Percentiles rank a stretch among this genome's conserved stretches.
These are phyloP conservation scores for Maconellicoccus hirsutus DNA, from an alignment of 1,140 invertebrate species.

Conservation along the genomic window DNA sequence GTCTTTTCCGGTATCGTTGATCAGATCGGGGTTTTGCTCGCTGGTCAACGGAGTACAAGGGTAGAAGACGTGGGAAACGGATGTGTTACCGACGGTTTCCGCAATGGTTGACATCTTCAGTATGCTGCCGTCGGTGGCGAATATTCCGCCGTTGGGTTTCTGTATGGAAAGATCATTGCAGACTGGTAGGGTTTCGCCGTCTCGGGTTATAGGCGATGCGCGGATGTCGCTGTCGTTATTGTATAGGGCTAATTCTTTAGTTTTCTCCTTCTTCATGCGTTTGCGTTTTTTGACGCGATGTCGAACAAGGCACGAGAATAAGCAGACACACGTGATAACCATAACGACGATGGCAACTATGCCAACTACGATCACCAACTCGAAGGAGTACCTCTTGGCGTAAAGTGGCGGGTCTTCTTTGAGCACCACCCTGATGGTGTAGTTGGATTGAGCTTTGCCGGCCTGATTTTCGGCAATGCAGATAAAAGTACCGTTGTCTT, in stretches of 20 bases:
- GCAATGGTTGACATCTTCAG: slow-evolving; percentile 29
- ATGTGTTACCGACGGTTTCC: slow-evolving; percentile 30
- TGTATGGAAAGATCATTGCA: slow-evolving; percentile 24
- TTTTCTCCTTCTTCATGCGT: slow-evolving; percentile 33
- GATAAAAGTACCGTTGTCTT: slow-evolving; percentile 67
- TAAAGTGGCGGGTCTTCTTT: slow-evolving; percentile 48
- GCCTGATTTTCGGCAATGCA: slow-evolving; percentile 73
- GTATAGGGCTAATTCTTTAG: slow-evolving; percentile 34
- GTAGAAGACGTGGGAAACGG: slow-evolving; percentile 33
- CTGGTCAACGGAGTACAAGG: slow-evolving; percentile 40
- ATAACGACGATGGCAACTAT: not conserved
- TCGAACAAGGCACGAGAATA: slow-evolving; percentile 37
- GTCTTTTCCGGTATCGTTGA: slow-evolving; percentile 46
- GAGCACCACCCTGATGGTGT: slow-evolving; percentile 58
- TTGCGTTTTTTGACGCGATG: slow-evolving; percentile 18
- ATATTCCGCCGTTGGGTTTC: slow-evolving; percentile 30
- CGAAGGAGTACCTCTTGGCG: slow-evolving; percentile 27
- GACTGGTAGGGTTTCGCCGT: slow-evolving; percentile 27
- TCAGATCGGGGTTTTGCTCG: slow-evolving; percentile 61
- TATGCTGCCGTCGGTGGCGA: slow-evolving; percentile 36
- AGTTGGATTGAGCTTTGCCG: slow-evolving; percentile 58
- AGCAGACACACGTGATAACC: slow-evolving; percentile 33
- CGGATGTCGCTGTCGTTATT: slow-evolving; percentile 29
- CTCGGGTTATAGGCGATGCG: slow-evolving; percentile 24
- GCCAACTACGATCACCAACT: slow-evolving; percentile 33